Base-by-base conservation (phyloP, 2,888 invertebrate genomes). In the Terebella lapidaria region DNA sequence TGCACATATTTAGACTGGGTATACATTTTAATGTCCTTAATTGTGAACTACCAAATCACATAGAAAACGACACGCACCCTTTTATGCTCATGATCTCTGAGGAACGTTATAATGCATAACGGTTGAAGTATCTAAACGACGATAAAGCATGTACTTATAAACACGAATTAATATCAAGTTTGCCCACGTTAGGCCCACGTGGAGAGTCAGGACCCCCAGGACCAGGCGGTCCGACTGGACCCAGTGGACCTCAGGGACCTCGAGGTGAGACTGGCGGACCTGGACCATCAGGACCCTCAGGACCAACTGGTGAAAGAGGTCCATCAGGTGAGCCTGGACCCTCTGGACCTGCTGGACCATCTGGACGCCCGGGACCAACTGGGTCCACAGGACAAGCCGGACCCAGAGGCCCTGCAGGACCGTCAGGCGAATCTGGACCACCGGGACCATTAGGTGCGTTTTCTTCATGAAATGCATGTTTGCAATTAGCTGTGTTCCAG, bases 301-400 rank as follows among this genome's bases (percentile, higher is more conserved):
- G 59, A 46, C 55, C 55, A 26, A 27, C 49, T 49, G 60, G 60
- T 35, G 22, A 18, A 28, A 18, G 18, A 24, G 54, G 30, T 24
- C 18, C 54, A 57, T 3, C 4, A 25, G 45, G 56, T 20, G 24
- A 25, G 3, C 3, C 5, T 4, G 54, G 54, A 15, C 3, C 5
- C 20, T n/a, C 53, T 5, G 58, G 49, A 49, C 25, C 42, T 20
- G 42, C 53, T 28, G 53, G 53, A 53, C 15, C 53, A 18, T 18
- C 53, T 15, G 53, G 53, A 53, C 27, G 27, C 22, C 15, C 29
- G 4, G 55, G 55, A 35, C 42, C 29, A 35, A 20, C 51, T 10
- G 57, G 57, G n/a, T n/a, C 57, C 25, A 24, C n/a, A 5, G 57
- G 20, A n/a, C 55, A 56, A 68, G 73, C 66, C 35, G 70, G 73